A percentile compares a stretch with the other conserved stretches of the same genome.
Conservation (phyloP, 2,797 vertebrate species). For the Podarcis siculus region DNA sequence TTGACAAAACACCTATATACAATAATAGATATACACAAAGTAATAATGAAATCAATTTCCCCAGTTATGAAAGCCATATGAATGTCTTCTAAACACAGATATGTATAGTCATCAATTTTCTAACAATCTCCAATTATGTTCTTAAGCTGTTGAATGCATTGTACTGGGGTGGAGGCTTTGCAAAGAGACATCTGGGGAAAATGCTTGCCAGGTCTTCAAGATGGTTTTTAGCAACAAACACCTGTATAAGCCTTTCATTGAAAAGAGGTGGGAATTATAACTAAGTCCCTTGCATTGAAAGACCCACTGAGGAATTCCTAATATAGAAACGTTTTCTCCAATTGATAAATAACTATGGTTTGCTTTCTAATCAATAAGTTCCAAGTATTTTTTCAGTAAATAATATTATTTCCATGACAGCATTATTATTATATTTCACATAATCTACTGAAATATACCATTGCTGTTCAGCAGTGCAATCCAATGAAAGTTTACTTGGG, state of each 20-base stretch:
- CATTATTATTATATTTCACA: too few species aligned
- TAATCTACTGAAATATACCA: neutral
- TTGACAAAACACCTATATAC: slow-evolving; percentile 88
- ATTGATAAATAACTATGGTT: neutral
- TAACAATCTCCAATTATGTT: neutral
- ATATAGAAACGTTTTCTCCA: too few species aligned
- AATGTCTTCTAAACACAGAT: neutral
- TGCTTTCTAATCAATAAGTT: neutral
- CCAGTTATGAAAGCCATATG: neutral
- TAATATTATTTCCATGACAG: neutral
- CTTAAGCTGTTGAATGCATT: neutral
- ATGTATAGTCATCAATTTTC: neutral
- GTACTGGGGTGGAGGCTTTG: neutral
- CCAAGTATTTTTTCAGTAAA: neutral
- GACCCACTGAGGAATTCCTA: neutral
- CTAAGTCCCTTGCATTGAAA: neutral
- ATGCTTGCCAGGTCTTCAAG: neutral
- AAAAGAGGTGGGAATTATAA: neutral
- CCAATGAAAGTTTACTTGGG: neutral
- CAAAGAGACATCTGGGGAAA: neutral
- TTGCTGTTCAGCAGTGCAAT: neutral
- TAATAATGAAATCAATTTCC: neutral
- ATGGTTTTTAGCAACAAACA: neutral
- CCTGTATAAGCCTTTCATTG: neutral
- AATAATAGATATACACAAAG: slow-evolving; percentile 3